Conservation (phyloP, 2,888 invertebrate species). For the Ligdia adustata region DNA sequence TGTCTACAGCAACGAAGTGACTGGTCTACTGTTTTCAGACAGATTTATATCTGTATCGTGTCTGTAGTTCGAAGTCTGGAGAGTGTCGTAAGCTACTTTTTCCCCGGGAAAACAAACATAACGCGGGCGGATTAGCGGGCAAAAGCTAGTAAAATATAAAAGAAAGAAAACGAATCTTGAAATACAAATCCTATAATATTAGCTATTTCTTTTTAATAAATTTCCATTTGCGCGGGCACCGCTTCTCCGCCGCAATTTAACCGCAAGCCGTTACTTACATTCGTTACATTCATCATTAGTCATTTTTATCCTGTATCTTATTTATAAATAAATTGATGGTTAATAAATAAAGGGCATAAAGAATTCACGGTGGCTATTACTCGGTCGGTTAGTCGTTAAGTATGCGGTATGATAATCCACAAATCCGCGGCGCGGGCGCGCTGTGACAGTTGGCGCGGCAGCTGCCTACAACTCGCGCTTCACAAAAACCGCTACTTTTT, state of each 20-base stretch:
- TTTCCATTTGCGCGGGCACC: not conserved
- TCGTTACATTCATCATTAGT: no score
- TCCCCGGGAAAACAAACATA: no score
- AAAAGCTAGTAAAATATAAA: no score
- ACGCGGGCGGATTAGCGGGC: no score
- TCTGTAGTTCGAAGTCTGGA: no score
- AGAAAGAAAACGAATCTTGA: no score
- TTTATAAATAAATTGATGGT: conserved; percentile 32
- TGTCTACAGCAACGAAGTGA: no score
- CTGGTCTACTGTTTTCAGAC: no score
- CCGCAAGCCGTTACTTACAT: conserved; percentile 6
- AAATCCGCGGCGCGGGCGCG: conserved; percentile 63
- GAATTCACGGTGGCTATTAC: conserved; percentile 52
- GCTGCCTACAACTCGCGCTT: conserved; percentile 76
- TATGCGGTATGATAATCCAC: conserved; percentile 67
- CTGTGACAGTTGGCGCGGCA: conserved; percentile 79
- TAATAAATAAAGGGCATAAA: conserved; percentile 37
- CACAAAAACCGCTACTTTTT: conserved; percentile 81
- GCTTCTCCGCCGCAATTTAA: not conserved
- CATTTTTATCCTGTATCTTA: conserved; percentile 17
- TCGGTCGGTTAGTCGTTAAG: conserved; percentile 56
- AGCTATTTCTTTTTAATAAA: no score
- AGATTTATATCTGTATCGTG: no score
- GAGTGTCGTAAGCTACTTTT: no score
- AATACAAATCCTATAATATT: no score